A percentile compares a stretch with the other conserved stretches of the same genome.
phyloP scores from a whole-genome alignment of 2,113 vertebrate species.

The Noctilio leporinus region DNA sequence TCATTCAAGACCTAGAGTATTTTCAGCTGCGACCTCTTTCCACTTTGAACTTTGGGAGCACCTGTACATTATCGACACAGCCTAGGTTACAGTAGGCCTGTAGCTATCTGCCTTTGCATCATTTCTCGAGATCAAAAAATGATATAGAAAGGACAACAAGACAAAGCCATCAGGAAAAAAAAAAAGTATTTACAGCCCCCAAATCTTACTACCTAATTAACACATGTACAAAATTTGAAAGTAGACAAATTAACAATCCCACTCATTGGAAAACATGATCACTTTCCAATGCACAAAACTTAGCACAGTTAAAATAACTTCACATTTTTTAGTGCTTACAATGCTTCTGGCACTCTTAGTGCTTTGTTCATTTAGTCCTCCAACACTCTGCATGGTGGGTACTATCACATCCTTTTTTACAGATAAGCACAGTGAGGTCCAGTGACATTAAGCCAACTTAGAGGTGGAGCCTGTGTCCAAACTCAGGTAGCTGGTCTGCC shows the following conservation, averaged over 20 bases:
- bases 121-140: neutral
- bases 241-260: neutral
- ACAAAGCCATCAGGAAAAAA: neutral
- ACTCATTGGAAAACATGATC: neutral
- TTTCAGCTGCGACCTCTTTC: neutral
- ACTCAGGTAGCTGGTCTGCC: neutral
- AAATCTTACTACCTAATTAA: neutral
- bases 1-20: neutral
- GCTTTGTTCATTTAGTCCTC: neutral
- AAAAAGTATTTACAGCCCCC: neutral
- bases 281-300: neutral
- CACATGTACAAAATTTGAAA: neutral
- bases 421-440: neutral
- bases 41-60: neutral
- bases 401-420: neutral
- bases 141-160: neutral
- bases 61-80: neutral
- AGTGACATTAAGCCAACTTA: neutral
- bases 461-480: neutral
- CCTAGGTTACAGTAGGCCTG: neutral
- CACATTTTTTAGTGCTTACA: neutral
- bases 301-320: neutral
- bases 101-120: neutral
- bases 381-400: rapidly evolving
- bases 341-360: no score